These are phyloP conservation scores for Trachelus tabidus DNA, from an alignment of 2,888 invertebrate species.

Conservation along the genomic window DNA sequence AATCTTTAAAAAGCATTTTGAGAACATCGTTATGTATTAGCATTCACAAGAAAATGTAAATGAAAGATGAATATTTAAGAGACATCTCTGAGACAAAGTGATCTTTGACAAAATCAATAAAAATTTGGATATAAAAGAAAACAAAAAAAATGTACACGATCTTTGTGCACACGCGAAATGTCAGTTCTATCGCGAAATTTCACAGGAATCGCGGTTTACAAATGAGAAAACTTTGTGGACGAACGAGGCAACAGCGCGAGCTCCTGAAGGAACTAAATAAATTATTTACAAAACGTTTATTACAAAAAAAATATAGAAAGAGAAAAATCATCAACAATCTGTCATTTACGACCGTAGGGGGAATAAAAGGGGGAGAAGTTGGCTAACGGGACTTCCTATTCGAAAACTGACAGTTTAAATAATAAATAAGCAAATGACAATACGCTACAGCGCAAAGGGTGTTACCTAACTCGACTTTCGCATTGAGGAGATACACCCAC, in stretches of 20 bases:
- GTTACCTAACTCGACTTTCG: constrained; percentile 41
- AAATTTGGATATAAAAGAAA: not conserved
- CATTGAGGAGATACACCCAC: constrained; percentile 41
- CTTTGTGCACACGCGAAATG: not conserved
- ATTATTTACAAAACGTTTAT: constrained; percentile 19
- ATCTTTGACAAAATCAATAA: not conserved
- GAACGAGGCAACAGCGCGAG: not conserved
- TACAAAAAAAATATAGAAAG: not conserved
- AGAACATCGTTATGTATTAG: constrained; percentile 22
- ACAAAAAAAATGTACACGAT: not conserved
- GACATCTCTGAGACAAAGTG: not conserved
- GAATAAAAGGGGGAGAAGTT: not conserved
- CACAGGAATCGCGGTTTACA: not conserved
- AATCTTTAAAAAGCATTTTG: constrained; percentile 28
- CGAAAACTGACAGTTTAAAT: constrained; percentile 11
- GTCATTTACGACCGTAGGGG: not conserved
- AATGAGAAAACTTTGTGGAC: not conserved
- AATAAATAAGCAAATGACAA: constrained; percentile 36
- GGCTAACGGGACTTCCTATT: not conserved
- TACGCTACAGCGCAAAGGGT: constrained; percentile 23
- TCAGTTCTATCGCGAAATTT: not conserved
- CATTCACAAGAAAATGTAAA: constrained; percentile 11
- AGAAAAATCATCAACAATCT: not conserved
- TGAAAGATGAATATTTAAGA: constrained; percentile 11
- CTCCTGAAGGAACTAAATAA: not conserved